Percentiles rank a stretch among this genome's conserved stretches.
Evolutionary conservation across 2,797 vertebrate species (phyloP).

Genomic region (Odontamblyopus rebecca): DNA sequence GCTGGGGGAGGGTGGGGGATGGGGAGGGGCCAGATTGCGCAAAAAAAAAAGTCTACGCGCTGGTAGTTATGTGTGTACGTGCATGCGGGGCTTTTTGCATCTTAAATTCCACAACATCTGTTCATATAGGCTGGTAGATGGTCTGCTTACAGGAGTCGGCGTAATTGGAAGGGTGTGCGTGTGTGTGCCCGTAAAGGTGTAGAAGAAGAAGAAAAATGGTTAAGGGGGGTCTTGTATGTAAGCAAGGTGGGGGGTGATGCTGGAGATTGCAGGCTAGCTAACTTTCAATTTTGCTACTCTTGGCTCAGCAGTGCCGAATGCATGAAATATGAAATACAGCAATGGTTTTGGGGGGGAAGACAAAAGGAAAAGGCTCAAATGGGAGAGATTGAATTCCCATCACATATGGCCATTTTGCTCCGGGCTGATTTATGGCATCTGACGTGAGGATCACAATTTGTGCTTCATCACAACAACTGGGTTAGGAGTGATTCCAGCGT

Average conservation of each 20-base stretch:
- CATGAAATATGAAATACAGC: slow-evolving; percentile 42
- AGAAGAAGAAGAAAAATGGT: slow-evolving; percentile 16
- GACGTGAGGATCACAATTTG: slow-evolving; percentile 57
- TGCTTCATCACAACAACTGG: slow-evolving; percentile 69
- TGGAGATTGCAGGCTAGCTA: slow-evolving; percentile 26
- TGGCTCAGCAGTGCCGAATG: slow-evolving; percentile 39
- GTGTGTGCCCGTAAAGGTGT: slow-evolving; percentile 57
- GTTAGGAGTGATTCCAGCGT: slow-evolving; percentile 66
- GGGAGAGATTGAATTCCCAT: slow-evolving; percentile 52
- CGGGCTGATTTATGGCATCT: slow-evolving; percentile 59
- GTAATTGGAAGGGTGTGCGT: slow-evolving; percentile 65
- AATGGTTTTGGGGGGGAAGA: slow-evolving; percentile 29
- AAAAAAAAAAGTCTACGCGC: slow-evolving; percentile 11
- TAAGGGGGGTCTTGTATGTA: not conserved
- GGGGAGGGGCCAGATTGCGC: slow-evolving; percentile 14
- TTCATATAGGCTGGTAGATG: slow-evolving; percentile 73
- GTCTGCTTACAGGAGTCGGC: slow-evolving; percentile 69
- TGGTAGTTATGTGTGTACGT: slow-evolving; percentile 5
- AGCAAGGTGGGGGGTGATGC: slow-evolving; percentile 15
- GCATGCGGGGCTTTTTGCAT: slow-evolving; percentile 70
- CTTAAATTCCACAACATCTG: slow-evolving; percentile 93
- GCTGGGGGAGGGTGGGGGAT: slow-evolving; percentile 69
- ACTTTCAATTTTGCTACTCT: slow-evolving; percentile 37
- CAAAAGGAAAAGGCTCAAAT: slow-evolving; percentile 30
- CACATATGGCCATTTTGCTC: slow-evolving; percentile 60